These are phyloP conservation scores for Bombylius major DNA, from an alignment of 2,888 invertebrate genomes.

Conservation along the genomic window DNA sequence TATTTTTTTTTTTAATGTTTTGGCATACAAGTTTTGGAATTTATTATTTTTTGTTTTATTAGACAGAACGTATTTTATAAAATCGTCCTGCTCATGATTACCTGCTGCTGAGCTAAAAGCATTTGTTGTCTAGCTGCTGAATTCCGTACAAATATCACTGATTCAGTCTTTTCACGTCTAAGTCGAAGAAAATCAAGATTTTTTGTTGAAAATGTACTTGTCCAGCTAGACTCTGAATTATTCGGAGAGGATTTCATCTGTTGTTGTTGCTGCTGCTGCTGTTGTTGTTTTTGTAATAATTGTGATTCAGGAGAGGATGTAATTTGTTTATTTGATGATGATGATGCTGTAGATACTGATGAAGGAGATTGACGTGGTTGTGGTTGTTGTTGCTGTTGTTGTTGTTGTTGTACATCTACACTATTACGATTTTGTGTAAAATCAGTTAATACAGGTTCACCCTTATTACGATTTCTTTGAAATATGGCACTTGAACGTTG, in stretches of 20 bases:
- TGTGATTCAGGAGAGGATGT: conserved; percentile 13
- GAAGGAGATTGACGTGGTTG: conserved; percentile 12
- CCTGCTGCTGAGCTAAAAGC: conserved; percentile 28
- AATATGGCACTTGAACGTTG: conserved; percentile 57
- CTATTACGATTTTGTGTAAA: conserved; percentile 36
- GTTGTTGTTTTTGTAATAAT: conserved; percentile 29
- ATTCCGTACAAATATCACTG: conserved; percentile 66
- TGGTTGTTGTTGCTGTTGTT: conserved; percentile 11
- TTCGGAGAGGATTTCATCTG: conserved; percentile 1
- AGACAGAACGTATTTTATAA: not conserved
- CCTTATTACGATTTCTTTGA: conserved; percentile 48
- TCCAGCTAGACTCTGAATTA: conserved; percentile 27
- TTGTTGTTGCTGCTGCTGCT: conserved; percentile 18
- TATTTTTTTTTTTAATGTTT: no score
- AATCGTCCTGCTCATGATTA: conserved; percentile 14
- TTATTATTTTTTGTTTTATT: no score
- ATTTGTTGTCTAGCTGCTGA: conserved; percentile 40
- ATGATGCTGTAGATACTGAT: conserved; percentile 3
- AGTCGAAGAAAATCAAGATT: conserved; percentile 46
- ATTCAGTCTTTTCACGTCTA: conserved; percentile 79
- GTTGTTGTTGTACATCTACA: conserved; percentile 10
- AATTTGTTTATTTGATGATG: not conserved
- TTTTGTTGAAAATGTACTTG: conserved; percentile 28
- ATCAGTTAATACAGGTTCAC: conserved; percentile 59
- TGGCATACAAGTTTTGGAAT: no score